Conservation (phyloP, 2,797 vertebrate genomes). For the Helostoma temminkii region DNA sequence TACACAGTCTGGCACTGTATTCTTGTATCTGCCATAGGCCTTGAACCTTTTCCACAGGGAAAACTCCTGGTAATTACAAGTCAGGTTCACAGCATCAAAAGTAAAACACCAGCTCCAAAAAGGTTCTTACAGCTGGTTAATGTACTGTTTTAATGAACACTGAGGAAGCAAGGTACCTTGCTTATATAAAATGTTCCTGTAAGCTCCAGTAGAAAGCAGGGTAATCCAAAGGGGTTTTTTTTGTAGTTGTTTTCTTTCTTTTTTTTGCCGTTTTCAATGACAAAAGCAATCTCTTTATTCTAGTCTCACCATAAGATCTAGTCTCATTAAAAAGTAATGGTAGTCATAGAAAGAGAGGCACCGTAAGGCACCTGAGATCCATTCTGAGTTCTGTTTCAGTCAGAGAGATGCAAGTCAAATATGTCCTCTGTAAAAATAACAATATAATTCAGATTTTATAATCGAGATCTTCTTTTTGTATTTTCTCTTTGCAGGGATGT, state of each 20-base stretch:
- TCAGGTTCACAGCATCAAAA: constrained; percentile 53
- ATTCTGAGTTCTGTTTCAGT: constrained; percentile 3
- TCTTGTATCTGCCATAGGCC: constrained; percentile 41
- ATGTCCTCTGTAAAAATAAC: constrained; percentile 6
- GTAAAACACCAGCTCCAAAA: constrained; percentile 50
- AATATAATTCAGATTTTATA: constrained; percentile 7
- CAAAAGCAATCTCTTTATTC: constrained; percentile 45
- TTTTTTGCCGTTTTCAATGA: constrained; percentile 36
- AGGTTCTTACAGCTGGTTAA: constrained; percentile 60
- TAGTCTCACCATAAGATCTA: constrained; percentile 21
- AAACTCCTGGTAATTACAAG: constrained; percentile 69
- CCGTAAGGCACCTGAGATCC: constrained; percentile 23
- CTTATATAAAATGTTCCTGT: constrained; percentile 30
- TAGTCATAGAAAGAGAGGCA: constrained; percentile 37
- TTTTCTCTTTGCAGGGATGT: constrained; percentile 9
- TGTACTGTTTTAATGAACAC: constrained; percentile 67
- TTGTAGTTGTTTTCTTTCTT: too few species aligned
- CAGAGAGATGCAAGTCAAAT: constrained; percentile 25
- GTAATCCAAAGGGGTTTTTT: constrained; percentile 34
- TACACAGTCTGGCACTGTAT: constrained; percentile 12
- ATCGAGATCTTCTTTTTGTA: not conserved
- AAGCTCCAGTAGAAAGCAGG: constrained; percentile 19
- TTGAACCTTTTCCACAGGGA: constrained; percentile 26
- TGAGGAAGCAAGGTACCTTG: constrained; percentile 40
- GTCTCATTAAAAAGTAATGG: constrained; percentile 54